Base-by-base conservation (phyloP, 2,113 vertebrate species). In the Planiliza haematocheilus region DNA sequence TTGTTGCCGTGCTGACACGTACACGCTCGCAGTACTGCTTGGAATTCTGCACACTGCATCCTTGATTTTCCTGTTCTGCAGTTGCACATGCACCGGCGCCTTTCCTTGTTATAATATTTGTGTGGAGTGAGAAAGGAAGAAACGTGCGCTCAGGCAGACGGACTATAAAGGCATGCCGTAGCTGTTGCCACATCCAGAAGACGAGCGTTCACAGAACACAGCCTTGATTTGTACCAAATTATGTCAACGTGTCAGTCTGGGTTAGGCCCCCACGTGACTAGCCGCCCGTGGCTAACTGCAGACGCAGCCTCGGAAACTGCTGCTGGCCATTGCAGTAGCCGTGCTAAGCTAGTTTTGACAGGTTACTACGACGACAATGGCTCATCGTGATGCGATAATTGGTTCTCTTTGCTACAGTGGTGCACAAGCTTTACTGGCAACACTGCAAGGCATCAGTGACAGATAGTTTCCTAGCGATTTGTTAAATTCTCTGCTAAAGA, bases 241-340 rank as follows among this genome's bases (percentile, higher is more conserved):
- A 89, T 90, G 85, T 91, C 86, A 90, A 80, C 61, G 77, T 91
- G 90, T 92, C 87, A 86, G 84, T 85, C 80, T 83, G 70, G 81
- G 77, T 91, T 91, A 88, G 81, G 56, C 17, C 77, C 24, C 72
- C 74, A 68, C 84, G 74, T 84, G 90, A 89, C 66, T 70, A 79
- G 77, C 60, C 87, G 81, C 45, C 83, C 90, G 60, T 84, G 85
- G 70, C 64, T 86, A 85, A 86, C 83, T 71, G 70, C 77, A 87
- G 83, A 89, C 80, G 56, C 74, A 56, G 82, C 75, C 86, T 18
- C 74, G 8, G 70, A 81, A 70, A 74, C 64, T 17, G 72, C 81
- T 79, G 12, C 74, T 57, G 81, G 82, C 79, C 68, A 41, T 41
- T 1, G 57, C 51, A 50, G 41, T 50, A 46, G 61, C 77, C 43